A percentile compares a stretch with the other conserved stretches of the same genome.
Evolutionary conservation across 1,140 invertebrate species (phyloP).

Genomic region (Magallana gigas): DNA sequence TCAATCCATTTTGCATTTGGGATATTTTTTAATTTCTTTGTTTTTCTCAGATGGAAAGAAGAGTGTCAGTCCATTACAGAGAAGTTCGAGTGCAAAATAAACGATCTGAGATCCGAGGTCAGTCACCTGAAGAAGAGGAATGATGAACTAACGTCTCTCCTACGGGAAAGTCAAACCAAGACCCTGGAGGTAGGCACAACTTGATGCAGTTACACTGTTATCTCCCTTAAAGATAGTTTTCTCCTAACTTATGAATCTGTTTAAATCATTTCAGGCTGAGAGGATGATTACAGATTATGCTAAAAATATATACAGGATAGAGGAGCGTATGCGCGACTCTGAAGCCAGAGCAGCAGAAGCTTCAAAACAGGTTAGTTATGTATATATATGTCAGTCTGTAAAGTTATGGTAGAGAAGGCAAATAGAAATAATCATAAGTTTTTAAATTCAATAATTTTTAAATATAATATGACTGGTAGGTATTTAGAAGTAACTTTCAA

Average conservation of each 20-base stretch:
- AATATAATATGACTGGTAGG: no score
- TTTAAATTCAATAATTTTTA: no score
- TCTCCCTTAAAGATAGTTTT: background rate
- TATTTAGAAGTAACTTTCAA: no score
- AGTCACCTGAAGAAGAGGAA: constrained; percentile 70
- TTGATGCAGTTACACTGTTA: background rate
- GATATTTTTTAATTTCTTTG: background rate
- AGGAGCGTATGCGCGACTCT: constrained; percentile 72
- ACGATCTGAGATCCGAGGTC: constrained; percentile 69
- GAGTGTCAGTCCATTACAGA: constrained; percentile 75
- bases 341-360: constrained; percentile 70
- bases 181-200: constrained; percentile 68
- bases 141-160: constrained; percentile 72
- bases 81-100: constrained; percentile 75
- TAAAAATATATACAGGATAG: constrained; percentile 72
- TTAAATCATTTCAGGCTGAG: constrained; percentile 66
- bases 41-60: constrained; percentile 76
- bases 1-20: background rate
- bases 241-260: no score
- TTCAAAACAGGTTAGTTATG: constrained; percentile 65
- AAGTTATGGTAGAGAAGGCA: no score
- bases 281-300: constrained; percentile 74
- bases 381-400: no score
- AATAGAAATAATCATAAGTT: no score
- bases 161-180: constrained; percentile 76